Percentiles rank a stretch among this genome's conserved stretches.
phyloP scores from a whole-genome alignment of 2,113 vertebrate species.

The Meriones unguiculatus region DNA sequence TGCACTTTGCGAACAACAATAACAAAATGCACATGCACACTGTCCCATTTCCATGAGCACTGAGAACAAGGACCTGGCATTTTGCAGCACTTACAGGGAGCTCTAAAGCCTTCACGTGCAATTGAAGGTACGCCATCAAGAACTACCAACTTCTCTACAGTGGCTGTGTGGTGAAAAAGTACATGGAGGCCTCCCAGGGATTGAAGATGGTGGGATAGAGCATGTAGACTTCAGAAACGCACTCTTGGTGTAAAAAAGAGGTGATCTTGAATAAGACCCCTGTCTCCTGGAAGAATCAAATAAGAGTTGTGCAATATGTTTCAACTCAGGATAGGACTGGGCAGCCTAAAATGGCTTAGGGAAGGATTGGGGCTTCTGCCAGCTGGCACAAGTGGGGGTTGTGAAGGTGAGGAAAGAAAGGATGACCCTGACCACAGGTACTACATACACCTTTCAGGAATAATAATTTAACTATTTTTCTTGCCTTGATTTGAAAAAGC shows the following conservation, averaged over 20 bases:
- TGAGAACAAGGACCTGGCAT: neutral
- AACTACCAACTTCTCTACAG: neutral
- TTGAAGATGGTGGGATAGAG: neutral
- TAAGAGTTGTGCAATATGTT: neutral
- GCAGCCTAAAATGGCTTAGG: neutral
- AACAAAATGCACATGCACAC: neutral
- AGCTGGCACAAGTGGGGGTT: fast-evolving
- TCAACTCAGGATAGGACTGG: neutral
- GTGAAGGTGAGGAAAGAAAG: neutral
- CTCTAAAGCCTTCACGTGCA: neutral
- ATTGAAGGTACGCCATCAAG: neutral
- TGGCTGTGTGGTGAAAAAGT: too few relatives aligned
- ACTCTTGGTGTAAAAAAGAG: neutral
- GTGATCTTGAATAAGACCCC: neutral
- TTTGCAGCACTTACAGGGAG: neutral
- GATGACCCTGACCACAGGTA: fast-evolving
- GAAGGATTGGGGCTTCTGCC: neutral
- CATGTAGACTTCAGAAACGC: neutral
- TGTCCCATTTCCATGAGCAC: neutral
- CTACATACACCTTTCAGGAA: neutral
- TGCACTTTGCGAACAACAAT: neutral
- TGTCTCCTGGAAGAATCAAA: neutral
- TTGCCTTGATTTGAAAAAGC: neutral
- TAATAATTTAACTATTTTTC: neutral
- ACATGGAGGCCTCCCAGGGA: fast-evolving